Percentiles rank a stretch among this genome's conserved stretches.
Evolutionary conservation across 2,113 vertebrate species (phyloP).

Genomic region (Nothobranchius kuhntae): DNA sequence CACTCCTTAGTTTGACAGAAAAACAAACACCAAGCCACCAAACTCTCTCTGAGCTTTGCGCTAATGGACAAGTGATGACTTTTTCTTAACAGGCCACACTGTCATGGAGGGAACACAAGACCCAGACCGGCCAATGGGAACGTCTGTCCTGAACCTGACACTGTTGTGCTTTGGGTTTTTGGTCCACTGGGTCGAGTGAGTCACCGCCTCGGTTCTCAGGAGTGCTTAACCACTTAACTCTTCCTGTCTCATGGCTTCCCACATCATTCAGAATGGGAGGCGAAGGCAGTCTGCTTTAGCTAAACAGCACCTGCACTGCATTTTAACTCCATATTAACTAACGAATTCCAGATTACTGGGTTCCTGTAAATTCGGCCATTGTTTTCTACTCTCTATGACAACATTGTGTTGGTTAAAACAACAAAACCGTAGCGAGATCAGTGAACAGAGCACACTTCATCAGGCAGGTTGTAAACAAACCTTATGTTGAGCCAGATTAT

Average conservation of each 20-base stretch:
- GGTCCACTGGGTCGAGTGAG: constrained; percentile 55
- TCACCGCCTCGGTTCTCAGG: constrained; percentile 39
- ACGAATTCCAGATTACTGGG: constrained; percentile 3
- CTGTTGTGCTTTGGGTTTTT: constrained; percentile 65
- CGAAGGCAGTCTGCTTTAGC: neutral
- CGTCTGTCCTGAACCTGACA: constrained; percentile 34
- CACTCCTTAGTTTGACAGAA: constrained; percentile 58
- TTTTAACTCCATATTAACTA: constrained; percentile 3
- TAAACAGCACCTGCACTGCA: constrained; percentile 18
- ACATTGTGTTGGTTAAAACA: neutral
- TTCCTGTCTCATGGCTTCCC: constrained; percentile 49
- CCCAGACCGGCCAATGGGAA: constrained; percentile 28
- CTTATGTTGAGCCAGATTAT: constrained; percentile 6
- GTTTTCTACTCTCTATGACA: neutral
- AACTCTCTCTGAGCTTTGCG: constrained; percentile 24
- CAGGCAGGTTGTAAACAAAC: constrained; percentile 14
- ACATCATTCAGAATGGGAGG: constrained; percentile 12
- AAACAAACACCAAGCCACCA: constrained; percentile 62
- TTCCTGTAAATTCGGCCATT: neutral
- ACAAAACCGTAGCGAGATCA: neutral
- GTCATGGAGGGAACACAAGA: constrained; percentile 30
- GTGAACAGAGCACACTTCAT: neutral
- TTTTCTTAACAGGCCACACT: constrained; percentile 19
- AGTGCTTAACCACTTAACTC: constrained; percentile 40
- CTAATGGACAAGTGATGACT: constrained; percentile 60